These are phyloP conservation scores for Lycophotia porphyrea DNA, from an alignment of 2,888 invertebrate genomes.

Conservation along the genomic window DNA sequence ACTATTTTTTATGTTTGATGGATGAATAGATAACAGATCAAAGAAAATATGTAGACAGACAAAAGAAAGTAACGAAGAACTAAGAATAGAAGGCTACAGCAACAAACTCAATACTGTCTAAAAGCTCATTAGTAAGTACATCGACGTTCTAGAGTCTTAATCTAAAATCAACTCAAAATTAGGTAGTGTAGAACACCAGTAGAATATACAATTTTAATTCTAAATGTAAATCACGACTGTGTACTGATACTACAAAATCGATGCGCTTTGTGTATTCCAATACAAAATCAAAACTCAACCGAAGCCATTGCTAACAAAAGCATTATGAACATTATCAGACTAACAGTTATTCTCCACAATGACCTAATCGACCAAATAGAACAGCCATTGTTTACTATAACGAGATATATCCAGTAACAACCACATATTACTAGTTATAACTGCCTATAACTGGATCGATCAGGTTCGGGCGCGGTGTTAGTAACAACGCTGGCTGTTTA, in stretches of 20 bases:
- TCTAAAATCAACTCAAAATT: constrained; percentile 13
- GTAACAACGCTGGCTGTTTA: constrained; percentile 43
- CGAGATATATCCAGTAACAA: constrained; percentile 43
- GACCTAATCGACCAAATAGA: constrained; percentile 50
- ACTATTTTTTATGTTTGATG: not conserved
- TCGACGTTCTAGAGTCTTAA: not conserved
- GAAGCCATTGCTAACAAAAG: constrained; percentile 44
- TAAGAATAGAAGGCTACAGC: not conserved
- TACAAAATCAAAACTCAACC: constrained; percentile 26
- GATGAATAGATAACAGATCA: not conserved
- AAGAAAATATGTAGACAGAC: not conserved
- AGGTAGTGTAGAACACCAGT: not conserved
- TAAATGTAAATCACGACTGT: not conserved
- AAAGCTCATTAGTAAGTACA: not conserved
- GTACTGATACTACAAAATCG: not conserved
- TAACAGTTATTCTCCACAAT: constrained; percentile 60
- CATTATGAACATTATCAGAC: constrained; percentile 45
- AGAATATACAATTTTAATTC: not conserved
- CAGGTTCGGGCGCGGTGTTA: constrained; percentile 28
- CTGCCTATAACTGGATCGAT: constrained; percentile 39
- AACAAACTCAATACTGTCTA: not conserved
- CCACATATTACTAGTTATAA: constrained; percentile 34
- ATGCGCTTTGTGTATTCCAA: constrained; percentile 9
- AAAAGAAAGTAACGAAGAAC: not conserved
- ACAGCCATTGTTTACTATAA: constrained; percentile 54